Evolutionary conservation across 2,797 vertebrate genomes (phyloP).

Genomic region (Rhodeus uyekii): DNA sequence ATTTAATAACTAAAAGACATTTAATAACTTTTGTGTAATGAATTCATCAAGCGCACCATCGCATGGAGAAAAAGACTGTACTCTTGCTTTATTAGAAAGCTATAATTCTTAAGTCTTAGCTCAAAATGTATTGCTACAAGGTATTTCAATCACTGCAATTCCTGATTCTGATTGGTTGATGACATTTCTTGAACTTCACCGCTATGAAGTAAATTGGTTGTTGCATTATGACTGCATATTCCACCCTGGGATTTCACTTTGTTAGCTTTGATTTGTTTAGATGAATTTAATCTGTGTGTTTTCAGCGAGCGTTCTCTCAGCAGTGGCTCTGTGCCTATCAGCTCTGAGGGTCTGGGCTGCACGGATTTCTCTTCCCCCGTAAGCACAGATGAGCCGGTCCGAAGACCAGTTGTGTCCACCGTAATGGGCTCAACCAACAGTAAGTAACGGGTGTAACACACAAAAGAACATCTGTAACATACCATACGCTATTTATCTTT

Average conservation of each 20-base stretch:
- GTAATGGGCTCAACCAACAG: constrained; percentile 57
- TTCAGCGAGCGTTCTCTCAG: constrained; percentile 69
- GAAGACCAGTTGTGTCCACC: constrained; percentile 60
- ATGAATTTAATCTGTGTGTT: constrained; percentile 23
- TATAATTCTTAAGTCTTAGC: neutral
- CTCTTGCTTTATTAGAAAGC: neutral
- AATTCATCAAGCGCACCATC: no score
- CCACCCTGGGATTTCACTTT: neutral
- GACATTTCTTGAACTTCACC: neutral
- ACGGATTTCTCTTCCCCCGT: constrained; percentile 70
- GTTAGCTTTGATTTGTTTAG: neutral
- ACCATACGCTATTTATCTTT: neutral
- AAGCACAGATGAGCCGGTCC: constrained; percentile 63
- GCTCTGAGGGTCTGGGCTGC: constrained; percentile 76
- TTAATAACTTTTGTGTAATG: no score
- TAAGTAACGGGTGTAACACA: constrained; percentile 50
- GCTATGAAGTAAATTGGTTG: neutral
- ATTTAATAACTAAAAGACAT: no score
- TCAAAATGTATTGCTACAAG: neutral
- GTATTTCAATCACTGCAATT: neutral
- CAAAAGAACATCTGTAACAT: neutral
- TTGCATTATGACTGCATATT: neutral
- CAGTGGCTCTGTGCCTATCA: constrained; percentile 70
- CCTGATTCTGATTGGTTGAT: neutral
- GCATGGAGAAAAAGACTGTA: no score